Conservation (phyloP, 2,797 vertebrate genomes). For the Periparus ater region DNA sequence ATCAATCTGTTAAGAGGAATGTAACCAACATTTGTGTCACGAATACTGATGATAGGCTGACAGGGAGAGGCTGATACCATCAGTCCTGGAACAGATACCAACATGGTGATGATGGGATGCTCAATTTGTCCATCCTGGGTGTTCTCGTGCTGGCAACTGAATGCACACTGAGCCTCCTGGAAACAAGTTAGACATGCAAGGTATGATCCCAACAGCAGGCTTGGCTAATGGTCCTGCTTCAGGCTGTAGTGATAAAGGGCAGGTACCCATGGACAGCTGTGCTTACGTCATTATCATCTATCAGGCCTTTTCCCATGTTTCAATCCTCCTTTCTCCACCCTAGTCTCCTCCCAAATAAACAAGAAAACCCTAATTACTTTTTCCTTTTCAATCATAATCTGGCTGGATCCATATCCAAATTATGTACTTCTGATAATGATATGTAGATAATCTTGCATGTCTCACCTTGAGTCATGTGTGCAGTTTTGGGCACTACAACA, state of each 20-base stretch:
- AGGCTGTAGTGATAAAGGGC: not conserved
- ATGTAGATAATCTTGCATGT: not conserved
- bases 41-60: not conserved
- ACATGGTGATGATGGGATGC: not conserved
- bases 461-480: not conserved
- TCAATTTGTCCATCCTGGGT: not conserved
- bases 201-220: not conserved
- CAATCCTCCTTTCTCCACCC: not conserved
- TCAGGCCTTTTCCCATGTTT: not conserved
- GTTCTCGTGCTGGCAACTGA: not conserved
- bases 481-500: not conserved
- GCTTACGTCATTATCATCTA: not conserved
- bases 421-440: not conserved
- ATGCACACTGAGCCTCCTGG: not conserved
- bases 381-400: not conserved
- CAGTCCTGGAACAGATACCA: not conserved
- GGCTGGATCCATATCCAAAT: not conserved
- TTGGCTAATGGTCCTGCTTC: not conserved
- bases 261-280: not conserved
- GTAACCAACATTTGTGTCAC: not conserved
- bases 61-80: not conserved
- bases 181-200: not conserved
- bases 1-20: not conserved
- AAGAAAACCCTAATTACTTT: not conserved
- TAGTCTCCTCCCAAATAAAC: not conserved